Evolutionary conservation across 1,140 invertebrate species (phyloP).

Genomic region (Helicoverpa armigera): DNA sequence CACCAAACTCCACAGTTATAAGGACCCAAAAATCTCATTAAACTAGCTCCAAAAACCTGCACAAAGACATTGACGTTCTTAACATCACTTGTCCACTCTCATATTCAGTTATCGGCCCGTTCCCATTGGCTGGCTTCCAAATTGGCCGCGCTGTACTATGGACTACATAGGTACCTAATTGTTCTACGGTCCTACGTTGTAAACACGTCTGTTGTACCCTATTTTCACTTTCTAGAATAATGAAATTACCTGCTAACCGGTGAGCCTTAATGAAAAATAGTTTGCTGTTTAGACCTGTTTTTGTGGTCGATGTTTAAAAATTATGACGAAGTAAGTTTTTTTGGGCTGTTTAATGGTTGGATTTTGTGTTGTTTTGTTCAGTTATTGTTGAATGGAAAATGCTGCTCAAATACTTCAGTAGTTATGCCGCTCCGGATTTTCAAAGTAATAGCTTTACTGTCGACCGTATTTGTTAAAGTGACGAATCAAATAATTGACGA

Average conservation of each 20-base stretch:
- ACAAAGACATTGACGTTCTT: constrained; percentile 20
- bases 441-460: too few species aligned
- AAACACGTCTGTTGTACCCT: constrained; percentile 49
- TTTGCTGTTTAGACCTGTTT: not conserved
- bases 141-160: constrained; percentile 56
- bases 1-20: too few species aligned
- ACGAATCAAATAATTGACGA: too few species aligned
- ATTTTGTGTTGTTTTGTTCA: not conserved
- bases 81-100: constrained; percentile 58
- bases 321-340: too few species aligned
- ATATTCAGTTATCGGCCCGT: constrained; percentile 66
- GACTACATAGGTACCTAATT: constrained; percentile 47
- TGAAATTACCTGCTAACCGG: constrained; percentile 7
- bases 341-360: not conserved
- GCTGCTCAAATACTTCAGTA: too few species aligned
- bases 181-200: constrained; percentile 40
- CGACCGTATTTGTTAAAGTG: too few species aligned
- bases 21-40: too few species aligned
- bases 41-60: too few species aligned
- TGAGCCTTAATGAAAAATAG: constrained; percentile 25
- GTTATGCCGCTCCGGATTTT: too few species aligned
- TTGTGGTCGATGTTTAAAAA: not conserved
- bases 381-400: not conserved
- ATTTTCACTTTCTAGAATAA: constrained; percentile 29
- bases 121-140: constrained; percentile 64